Evolutionary conservation across 2,113 vertebrate species (phyloP), one percentile per base, ranked within the genome.

Genomic region (Psilopogon haemacephalus): DNA sequence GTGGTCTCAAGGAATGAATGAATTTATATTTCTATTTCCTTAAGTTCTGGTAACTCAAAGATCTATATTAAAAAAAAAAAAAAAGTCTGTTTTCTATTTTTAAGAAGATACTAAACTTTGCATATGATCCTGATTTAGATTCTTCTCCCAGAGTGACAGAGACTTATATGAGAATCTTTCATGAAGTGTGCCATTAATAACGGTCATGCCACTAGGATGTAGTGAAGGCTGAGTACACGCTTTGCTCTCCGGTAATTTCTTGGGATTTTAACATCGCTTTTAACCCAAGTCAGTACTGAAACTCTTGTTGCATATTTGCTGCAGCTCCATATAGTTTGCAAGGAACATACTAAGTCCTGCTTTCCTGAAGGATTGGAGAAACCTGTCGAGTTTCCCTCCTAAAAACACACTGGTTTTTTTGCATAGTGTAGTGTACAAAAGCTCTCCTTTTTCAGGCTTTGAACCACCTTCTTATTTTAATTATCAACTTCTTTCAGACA

Each of bases 1-100:
- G 97, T 97, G 96, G 95, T 97, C 85, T 94, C 26, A 30, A 67
- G 70, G 75, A 96, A 90, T 96, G 88, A 95, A 93, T 84, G 86
- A 95, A 93, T 79, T 96, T 96, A 82, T 40, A 50, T 95, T 96
- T 93, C 88, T 68, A 56, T 86, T 93, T 96, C 65, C 55, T 63
- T 26, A 63, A 80, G 40, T 83, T 91, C 55, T 91, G 70, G 93
- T 97, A 93, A 83, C 77, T 83, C 90, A 72, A 86, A 78, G 48
- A 44, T 33, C 46, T 48, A n/a, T n/a, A n/a, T n/a, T n/a, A n/a
- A n/a, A n/a, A n/a, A n/a, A n/a, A n/a, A n/a, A n/a, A n/a, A n/a
- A n/a, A n/a, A n/a, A n/a, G n/a, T n/a, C n/a, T 48, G 26, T 85
- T 88, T 89, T 87, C 40, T 88, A 3, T 93, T 95, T 94, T 65